These are phyloP conservation scores for Protosalanx chinensis DNA, from an alignment of 2,797 vertebrate species.

Conservation along the genomic window DNA sequence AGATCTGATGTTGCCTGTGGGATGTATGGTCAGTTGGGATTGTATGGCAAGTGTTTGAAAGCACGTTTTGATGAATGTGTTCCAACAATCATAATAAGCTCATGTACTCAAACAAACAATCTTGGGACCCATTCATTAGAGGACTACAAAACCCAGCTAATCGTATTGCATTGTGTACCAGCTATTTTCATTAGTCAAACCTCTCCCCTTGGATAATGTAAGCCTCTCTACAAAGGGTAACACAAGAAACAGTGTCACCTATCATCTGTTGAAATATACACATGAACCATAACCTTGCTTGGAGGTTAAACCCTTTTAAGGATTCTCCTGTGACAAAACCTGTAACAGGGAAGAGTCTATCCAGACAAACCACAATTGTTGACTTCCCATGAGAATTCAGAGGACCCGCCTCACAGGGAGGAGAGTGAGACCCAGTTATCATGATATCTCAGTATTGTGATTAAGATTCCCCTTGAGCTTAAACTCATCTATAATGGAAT, in stretches of 20 bases:
- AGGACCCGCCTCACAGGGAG: constrained; percentile 39
- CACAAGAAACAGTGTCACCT: constrained; percentile 32
- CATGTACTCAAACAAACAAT: constrained; percentile 37
- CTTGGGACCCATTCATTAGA: constrained; percentile 45
- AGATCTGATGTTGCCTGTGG: constrained; percentile 70
- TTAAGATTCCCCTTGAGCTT: constrained; percentile 35
- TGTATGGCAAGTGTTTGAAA: constrained; percentile 65
- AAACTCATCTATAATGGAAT: constrained; percentile 20
- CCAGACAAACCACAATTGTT: constrained; percentile 45
- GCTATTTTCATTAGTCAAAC: constrained; percentile 47
- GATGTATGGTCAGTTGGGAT: constrained; percentile 68
- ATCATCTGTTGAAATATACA: constrained; percentile 27
- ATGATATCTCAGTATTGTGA: constrained; percentile 29
- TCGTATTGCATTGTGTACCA: constrained; percentile 29
- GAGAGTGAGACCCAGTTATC: constrained; percentile 49
- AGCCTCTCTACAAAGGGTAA: constrained; percentile 43
- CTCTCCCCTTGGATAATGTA: constrained; percentile 37
- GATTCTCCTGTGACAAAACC: constrained; percentile 34
- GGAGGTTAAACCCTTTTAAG: constrained; percentile 44
- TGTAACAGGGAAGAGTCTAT: constrained; percentile 48
- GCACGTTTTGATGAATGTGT: constrained; percentile 65
- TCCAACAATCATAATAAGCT: constrained; percentile 61
- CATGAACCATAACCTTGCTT: constrained; percentile 22
- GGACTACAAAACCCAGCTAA: constrained; percentile 43
- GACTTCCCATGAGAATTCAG: constrained; percentile 47